These are phyloP conservation scores for Neoascia interrupta DNA, from an alignment of 2,888 invertebrate species.

Conservation along the genomic window DNA sequence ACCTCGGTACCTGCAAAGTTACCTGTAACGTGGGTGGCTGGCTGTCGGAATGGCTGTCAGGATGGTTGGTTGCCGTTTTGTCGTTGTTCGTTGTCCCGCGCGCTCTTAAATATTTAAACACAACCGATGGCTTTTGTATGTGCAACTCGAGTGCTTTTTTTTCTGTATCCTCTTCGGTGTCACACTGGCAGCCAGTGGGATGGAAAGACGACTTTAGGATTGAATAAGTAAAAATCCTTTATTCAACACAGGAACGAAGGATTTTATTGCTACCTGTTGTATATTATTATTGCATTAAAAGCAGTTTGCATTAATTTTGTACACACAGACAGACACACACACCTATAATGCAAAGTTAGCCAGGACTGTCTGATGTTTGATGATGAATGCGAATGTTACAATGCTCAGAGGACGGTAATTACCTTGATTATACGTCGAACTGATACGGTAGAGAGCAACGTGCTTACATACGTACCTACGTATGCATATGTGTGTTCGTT, in stretches of 20 bases:
- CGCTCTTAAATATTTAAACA: slow-evolving; percentile 67
- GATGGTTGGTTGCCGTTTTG: slow-evolving; percentile 50
- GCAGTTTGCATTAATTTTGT: slow-evolving; percentile 49
- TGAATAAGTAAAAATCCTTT: slow-evolving; percentile 57
- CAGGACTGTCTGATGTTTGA: slow-evolving; percentile 33
- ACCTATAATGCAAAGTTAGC: slow-evolving; percentile 30
- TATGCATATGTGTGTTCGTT: too few species aligned
- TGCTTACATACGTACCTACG: slow-evolving; percentile 4
- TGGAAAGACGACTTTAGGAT: slow-evolving; percentile 28
- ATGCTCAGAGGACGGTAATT: slow-evolving; percentile 55
- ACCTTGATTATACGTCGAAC: slow-evolving; percentile 56
- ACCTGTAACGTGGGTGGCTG: slow-evolving; percentile 20
- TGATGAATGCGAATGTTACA: slow-evolving; percentile 34
- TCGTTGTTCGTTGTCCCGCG: slow-evolving; percentile 58
- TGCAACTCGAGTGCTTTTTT: slow-evolving; percentile 62
- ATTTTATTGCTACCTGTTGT: slow-evolving; percentile 68
- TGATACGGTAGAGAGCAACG: slow-evolving; percentile 45
- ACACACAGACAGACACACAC: too few species aligned
- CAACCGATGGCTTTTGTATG: slow-evolving; percentile 67
- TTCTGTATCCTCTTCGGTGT: slow-evolving; percentile 14
- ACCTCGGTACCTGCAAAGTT: slow-evolving; percentile 58
- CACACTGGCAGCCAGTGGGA: neutral
- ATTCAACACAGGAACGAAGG: slow-evolving; percentile 38
- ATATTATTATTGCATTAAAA: slow-evolving; percentile 65
- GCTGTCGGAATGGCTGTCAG: slow-evolving; percentile 2